Base-by-base conservation (phyloP, 2,797 vertebrate species). In the Pelochelys cantorii region DNA sequence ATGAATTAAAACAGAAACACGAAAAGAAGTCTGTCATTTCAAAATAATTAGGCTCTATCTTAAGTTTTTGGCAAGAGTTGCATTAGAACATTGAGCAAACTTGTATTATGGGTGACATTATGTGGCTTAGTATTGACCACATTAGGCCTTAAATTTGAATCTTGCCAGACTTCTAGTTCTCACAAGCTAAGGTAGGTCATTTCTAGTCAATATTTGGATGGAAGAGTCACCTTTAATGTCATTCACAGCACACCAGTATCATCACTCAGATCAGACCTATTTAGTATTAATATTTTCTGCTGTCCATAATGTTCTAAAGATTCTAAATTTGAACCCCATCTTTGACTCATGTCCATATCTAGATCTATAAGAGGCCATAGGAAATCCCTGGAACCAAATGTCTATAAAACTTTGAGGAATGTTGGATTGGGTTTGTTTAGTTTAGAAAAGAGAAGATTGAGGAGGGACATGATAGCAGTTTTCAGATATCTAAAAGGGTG, bases 291-390 rank as follows among this genome's bases (percentile, higher is more conserved):
- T 75, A 25, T 11, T 20, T 75, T 75, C 12, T 48, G 42, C 25
- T 75, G 12, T 42, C 25, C 42, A 48, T 75, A 75, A 23, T 48
- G 23, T 25, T 42, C 37, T 75, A 75, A 75, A 75, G 42, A 48
- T 75, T 52, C 42, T 75, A 25, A 48, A 42, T 75, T 27, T 75
- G 23, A 75, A 75, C 13, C 74, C 25, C 42, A 27, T 23, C 23
- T 15, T 6, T 59, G 48, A 1, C 34, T 83, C 9, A 78, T 83
- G 22, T 12, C 82, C 52, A 0, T 12, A 53, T 4, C 34, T 60
- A 3, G 1, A 23, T 7, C 34, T 60, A 3, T 2, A 27, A 17
- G 25, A 48, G 37, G 37, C 27, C 71, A 68, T 37, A 37, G 23
- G 55, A 18, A 78, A 88, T 55, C 52, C 34, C 31, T 52, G 0